Evolutionary conservation across 2,888 invertebrate species (phyloP).

Genomic region (Acrobeloides nanus): DNA sequence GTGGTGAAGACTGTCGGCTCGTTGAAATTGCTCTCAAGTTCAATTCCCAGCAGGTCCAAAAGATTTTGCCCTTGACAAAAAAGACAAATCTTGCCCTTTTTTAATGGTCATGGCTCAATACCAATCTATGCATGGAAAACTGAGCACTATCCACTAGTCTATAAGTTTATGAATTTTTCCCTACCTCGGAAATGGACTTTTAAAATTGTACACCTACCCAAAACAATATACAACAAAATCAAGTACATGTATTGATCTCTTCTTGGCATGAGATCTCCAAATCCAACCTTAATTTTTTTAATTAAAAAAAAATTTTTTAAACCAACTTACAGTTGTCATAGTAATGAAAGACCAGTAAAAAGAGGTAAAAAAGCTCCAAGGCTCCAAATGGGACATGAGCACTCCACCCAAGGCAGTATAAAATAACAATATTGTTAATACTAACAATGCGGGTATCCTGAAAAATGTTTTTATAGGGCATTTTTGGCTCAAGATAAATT

Average conservation of each 20-base stretch:
- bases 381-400: conserved; percentile 49
- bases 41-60: no score
- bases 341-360: conserved; percentile 55
- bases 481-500: neutral
- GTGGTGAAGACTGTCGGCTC: no score
- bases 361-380: conserved; percentile 53
- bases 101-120: neutral
- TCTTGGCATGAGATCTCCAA: conserved; percentile 53
- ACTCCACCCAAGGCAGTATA: conserved; percentile 54
- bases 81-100: neutral
- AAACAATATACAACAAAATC: conserved; percentile 51
- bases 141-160: no score
- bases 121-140: no score
- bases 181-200: no score
- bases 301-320: neutral
- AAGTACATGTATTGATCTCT: conserved; percentile 51
- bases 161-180: no score
- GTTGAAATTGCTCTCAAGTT: no score
- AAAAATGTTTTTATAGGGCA: conserved; percentile 7
- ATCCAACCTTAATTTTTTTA: conserved; percentile 42
- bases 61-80: no score
- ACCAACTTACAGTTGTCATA: conserved; percentile 49
- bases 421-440: conserved; percentile 48
- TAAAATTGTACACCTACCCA: conserved; percentile 37
- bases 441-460: conserved; percentile 52